Evolutionary conservation across 2,113 vertebrate genomes (phyloP), one percentile per base, ranked within the genome.

Genomic region (Ochotona princeps): DNA sequence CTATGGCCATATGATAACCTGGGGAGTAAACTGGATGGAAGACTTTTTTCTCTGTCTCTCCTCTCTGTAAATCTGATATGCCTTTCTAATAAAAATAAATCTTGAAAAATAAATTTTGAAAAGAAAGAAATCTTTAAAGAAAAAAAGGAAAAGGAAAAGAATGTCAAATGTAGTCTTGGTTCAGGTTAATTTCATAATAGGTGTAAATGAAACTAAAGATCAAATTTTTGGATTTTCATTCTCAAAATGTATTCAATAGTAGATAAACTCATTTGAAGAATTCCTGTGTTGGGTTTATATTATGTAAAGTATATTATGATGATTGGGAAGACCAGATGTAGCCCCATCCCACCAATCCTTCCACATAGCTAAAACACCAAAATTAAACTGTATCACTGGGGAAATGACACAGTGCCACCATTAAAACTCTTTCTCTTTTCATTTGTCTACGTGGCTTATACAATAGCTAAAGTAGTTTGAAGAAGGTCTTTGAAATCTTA

Each of bases 341-440:
- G 84, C 60, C 28, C 75, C 69, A n/a, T 49, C 51, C 54, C 63
- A 26, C 5, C 75, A 81, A 69, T 18, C 17, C n/a, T 8, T 78
- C 11, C 61, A n/a, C 15, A 6, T 72, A 44, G 18, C 84, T 87
- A 69, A 54, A 90, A 87, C 83, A 63, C 38, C 65, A 74, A 94
- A 72, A 54, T 83, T 78, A 92, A 90, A 94, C 1, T 26, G 60
- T 23, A 38, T 54, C 14, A 65, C 20, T 57, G 20, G 9, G 49
- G 74, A 67, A 65, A 94, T 84, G 70, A 57, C 13, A 54, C 54
- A 76, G 21, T 87, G 25, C 49, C 38, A 70, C 35, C 47, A 15
- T 60, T 76, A 91, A 89, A 89, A 15, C 57, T 63, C 17, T 60
- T 75, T 95, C 25, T 23, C 28, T 83, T 90, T 93, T 63, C 91